These are phyloP conservation scores for Pseudomugil gertrudae DNA, from an alignment of 2,797 vertebrate genomes.

Conservation along the genomic window DNA sequence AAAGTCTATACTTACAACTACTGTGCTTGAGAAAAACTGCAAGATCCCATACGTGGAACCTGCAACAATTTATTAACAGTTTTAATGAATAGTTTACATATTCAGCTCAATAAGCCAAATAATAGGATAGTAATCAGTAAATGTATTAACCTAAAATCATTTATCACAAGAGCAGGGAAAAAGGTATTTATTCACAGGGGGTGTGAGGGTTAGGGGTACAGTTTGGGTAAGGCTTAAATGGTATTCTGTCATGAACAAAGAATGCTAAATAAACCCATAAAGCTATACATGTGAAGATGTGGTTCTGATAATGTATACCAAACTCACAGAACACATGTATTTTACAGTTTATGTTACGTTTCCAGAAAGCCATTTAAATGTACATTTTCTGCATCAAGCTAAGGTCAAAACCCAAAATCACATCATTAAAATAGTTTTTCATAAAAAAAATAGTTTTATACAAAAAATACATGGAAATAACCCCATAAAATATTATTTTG, in stretches of 20 bases:
- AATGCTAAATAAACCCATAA: too few relatives aligned
- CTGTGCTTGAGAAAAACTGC: constrained; percentile 94
- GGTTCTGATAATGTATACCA: too few relatives aligned
- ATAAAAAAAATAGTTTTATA: too few relatives aligned
- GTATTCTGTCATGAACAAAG: too few relatives aligned
- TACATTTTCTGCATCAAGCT: not conserved
- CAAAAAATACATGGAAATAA: too few relatives aligned
- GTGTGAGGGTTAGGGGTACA: too few relatives aligned
- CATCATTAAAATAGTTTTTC: not conserved
- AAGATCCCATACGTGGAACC: constrained; percentile 93
- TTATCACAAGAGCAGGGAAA: not conserved
- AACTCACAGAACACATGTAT: too few relatives aligned
- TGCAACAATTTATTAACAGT: constrained; percentile 62
- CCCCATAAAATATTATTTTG: not conserved
- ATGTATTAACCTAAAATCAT: not conserved
- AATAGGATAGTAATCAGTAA: not conserved
- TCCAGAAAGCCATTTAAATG: not conserved
- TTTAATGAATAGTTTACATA: constrained; percentile 3
- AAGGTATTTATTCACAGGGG: too few relatives aligned
- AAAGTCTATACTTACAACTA: constrained; percentile 89
- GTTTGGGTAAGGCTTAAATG: too few relatives aligned
- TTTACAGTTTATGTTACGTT: not conserved
- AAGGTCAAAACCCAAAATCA: not conserved
- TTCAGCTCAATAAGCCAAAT: not conserved
- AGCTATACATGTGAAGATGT: too few relatives aligned